Percentiles rank a stretch among this genome's conserved stretches.
phyloP scores from a whole-genome alignment of 2,113 vertebrate genomes.

The Odobenus rosmarus region DNA sequence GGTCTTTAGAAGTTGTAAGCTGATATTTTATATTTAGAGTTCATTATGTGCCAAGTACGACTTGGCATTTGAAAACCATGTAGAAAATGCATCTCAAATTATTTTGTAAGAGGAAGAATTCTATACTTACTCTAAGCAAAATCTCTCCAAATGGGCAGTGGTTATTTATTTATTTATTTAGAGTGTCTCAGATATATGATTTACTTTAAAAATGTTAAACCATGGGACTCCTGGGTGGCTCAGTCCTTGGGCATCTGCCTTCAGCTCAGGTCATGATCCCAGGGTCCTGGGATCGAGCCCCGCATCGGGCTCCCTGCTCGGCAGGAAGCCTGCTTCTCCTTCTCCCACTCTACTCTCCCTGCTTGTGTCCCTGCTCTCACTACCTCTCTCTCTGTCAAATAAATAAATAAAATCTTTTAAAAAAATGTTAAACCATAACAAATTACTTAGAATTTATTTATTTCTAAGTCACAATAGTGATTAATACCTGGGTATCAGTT shows the following conservation, averaged over 20 bases:
- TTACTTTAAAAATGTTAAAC: background rate
- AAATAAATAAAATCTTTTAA: too few relatives aligned
- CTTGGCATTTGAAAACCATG: background rate
- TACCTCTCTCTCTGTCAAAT: too few relatives aligned
- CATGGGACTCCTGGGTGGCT: too few relatives aligned
- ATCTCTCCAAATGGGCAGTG: background rate
- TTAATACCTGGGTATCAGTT: background rate
- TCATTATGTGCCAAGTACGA: background rate
- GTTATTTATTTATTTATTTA: background rate
- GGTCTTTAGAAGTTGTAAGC: background rate
- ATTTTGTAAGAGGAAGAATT: constrained; percentile 17
- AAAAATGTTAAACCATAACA: background rate
- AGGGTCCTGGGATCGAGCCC: too few relatives aligned
- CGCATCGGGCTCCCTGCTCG: too few relatives aligned
- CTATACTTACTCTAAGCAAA: background rate
- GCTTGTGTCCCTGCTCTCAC: too few relatives aligned
- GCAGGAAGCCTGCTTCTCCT: too few relatives aligned
- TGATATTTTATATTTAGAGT: constrained; percentile 29
- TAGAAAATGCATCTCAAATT: background rate
- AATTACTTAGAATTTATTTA: background rate
- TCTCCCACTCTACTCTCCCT: too few relatives aligned
- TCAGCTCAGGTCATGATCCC: too few relatives aligned
- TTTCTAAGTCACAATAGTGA: background rate
- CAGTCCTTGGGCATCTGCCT: too few relatives aligned
- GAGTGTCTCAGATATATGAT: background rate